These are phyloP conservation scores for Eonycteris spelaea DNA, from an alignment of 2,113 vertebrate species.

Conservation along the genomic window DNA sequence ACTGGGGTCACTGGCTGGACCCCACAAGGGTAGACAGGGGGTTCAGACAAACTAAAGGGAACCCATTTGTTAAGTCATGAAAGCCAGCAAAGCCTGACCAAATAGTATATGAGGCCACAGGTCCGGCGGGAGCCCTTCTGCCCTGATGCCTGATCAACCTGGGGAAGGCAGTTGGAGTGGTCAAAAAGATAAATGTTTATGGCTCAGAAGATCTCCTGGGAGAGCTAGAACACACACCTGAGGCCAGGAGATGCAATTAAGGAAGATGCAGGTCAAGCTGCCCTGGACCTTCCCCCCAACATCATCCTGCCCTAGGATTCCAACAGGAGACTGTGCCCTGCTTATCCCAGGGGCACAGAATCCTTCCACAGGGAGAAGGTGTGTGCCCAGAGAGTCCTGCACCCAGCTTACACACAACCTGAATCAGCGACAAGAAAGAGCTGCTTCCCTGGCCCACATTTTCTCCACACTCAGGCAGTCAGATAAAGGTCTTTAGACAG, in stretches of 20 bases:
- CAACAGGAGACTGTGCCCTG: neutral
- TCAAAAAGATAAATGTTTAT: neutral
- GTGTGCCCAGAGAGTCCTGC: no score
- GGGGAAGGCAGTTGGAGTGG: neutral
- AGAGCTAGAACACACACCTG: neutral
- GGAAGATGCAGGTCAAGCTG: neutral
- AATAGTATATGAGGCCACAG: neutral
- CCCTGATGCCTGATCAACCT: neutral
- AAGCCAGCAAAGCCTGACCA: neutral
- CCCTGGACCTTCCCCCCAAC: neutral
- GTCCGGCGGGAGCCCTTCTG: neutral
- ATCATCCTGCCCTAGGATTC: neutral
- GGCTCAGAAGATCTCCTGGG: neutral
- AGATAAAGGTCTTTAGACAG: neutral
- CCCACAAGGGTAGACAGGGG: neutral
- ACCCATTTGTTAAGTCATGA: neutral
- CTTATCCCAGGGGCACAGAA: neutral
- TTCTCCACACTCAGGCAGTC: neutral
- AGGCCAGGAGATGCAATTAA: neutral
- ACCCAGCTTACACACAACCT: neutral
- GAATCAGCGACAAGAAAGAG: neutral
- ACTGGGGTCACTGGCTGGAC: neutral
- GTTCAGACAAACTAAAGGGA: neutral
- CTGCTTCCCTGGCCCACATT: neutral
- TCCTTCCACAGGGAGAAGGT: neutral